Base-by-base conservation (phyloP, 1,140 invertebrate species). In the Sycophaga agraensis region DNA sequence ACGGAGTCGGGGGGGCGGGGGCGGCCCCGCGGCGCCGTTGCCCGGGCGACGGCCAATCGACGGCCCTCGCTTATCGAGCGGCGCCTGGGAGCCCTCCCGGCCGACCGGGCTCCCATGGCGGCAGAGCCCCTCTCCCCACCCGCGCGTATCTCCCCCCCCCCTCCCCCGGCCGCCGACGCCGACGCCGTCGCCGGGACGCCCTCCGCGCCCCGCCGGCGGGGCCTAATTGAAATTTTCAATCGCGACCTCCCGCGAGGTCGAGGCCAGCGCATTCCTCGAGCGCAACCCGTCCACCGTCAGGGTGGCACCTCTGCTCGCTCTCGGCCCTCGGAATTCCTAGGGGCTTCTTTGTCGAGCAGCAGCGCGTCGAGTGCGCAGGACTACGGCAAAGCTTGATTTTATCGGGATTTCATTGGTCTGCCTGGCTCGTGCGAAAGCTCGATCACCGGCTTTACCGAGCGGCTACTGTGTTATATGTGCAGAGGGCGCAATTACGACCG, bases 151-250 rank as follows among this genome's bases (percentile, higher is more conserved):
- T 35, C 57, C 39, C 24, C 51, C 22, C 51, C 51, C n/a, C 14
- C 6, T 17, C 42, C 19, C 6, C 1, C 2, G 0, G 73, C 74
- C 73, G 75, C 77, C 78, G 77, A 77, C n/a, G n/a, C n/a, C n/a
- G n/a, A n/a, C n/a, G n/a, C 68, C 63, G 66, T 50, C 65, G 63
- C 54, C 68, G 62, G 67, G 67, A 64, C 67, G 73, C 73, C 55
- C 68, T 65, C 68, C 66, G 64, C 67, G 73, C 74, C 79, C 73
- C 77, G 79, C 73, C 77, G 77, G 69, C 57, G 69, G 70, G 53
- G 67, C 67, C 70, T 65, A n/a, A n/a, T n/a, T n/a, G n/a, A n/a
- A n/a, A n/a, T n/a, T n/a, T n/a, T n/a, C n/a, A n/a, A n/a, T n/a
- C n/a, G n/a, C n/a, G n/a, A n/a, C n/a, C n/a, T n/a, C n/a, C n/a